Base-by-base conservation (phyloP, 2,888 invertebrate genomes). In the Drosophila trichaetosa region DNA sequence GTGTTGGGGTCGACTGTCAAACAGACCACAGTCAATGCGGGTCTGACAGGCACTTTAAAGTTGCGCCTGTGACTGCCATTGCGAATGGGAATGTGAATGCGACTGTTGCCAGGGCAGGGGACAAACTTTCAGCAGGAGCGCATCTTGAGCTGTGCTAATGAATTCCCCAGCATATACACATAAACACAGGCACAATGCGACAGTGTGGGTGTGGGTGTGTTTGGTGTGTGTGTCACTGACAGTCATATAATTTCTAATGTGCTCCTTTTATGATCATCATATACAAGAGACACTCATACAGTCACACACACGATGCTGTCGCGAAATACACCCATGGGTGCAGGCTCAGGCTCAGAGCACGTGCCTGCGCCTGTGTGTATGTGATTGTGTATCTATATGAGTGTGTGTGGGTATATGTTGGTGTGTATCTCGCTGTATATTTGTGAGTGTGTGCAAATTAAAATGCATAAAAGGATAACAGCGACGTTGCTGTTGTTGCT, bases 391-490 rank as follows among this genome's bases (percentile, higher is more conserved):
- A 38, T 36, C n/a, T n/a, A 33, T 51, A 36, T 57, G 48, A 11
- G 31, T 63, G n/a, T 58, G 38, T 61, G 52, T 56, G 51, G 51
- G 42, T 70, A 31, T 64, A 24, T 2, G 46, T 24, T 24, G 16
- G 40, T 52, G 59, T 54, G 49, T 62, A 16, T 16, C 6, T 34
- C 5, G 4, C 36, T 57, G 21, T 72, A 48, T 69, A 34, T 70
- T 58, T 61, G 54, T 74, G 59, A 69, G 68, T 79, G 71, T 79
- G 69, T 73, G 80, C 71, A 89, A 87, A 87, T 87, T 87, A 87
- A 87, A 87, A 87, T 87, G 87, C 89, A 87, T 87, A 87, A 89
- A 87, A 84, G 87, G 89, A 87, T 87, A 87, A 87, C 82, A 82
- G 75, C 76, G 73, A 76, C 66, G 75, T 65, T 71, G 70, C 66